These are phyloP conservation scores for Caenorhabditis sulstoni DNA, from an alignment of 2,888 invertebrate genomes.

Conservation along the genomic window DNA sequence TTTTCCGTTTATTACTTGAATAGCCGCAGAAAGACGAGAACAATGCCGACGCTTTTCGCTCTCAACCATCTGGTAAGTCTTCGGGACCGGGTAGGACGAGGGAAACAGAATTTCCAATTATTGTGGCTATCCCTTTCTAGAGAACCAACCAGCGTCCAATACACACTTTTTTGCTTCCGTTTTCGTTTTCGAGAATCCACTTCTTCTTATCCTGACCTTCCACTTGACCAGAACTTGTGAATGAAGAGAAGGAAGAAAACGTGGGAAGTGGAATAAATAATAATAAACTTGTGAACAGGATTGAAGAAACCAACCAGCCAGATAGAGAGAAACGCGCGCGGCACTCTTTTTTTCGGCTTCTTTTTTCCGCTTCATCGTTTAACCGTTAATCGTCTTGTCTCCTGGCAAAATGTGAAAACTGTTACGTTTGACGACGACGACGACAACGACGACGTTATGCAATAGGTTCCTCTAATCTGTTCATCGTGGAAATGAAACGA, in stretches of 20 bases:
- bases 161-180: conserved; percentile 18
- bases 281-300: conserved; percentile 9
- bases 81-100: too few species aligned
- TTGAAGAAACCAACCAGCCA: background rate
- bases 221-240: conserved; percentile 26
- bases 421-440: conserved; percentile 35
- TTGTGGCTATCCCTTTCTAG: background rate
- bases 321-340: too few species aligned
- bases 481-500: conserved; percentile 28
- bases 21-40: conserved; percentile 17
- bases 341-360: too few species aligned
- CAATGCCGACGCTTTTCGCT: conserved; percentile 55
- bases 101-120: conserved; percentile 33
- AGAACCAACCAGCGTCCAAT: background rate
- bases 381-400: conserved; percentile 19
- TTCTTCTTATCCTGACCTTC: conserved; percentile 1
- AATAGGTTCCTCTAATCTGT: conserved; percentile 51
- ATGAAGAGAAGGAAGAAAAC: background rate
- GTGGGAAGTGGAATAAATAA: conserved; percentile 5
- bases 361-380: conserved; percentile 35
- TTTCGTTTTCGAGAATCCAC: conserved; percentile 5
- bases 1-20: conserved; percentile 44
- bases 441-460: conserved; percentile 35
- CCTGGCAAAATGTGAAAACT: conserved; percentile 23
- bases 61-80: conserved; percentile 53